Percentiles rank a stretch among this genome's conserved stretches.
phyloP scores from a whole-genome alignment of 2,113 vertebrate species.

The Chamaetylas fuelleborni region DNA sequence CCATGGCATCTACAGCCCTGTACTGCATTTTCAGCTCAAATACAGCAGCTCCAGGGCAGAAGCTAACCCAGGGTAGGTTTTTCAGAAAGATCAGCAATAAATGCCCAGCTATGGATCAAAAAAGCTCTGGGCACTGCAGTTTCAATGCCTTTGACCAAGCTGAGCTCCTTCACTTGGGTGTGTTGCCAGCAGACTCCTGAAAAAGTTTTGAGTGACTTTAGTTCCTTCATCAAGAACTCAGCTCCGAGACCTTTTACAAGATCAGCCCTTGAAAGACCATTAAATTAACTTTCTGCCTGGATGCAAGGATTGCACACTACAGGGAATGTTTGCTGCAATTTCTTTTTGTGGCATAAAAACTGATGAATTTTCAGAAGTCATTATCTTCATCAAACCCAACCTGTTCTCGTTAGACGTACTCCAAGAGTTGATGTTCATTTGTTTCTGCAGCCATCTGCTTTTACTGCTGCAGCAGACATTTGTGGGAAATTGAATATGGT shows the following conservation, averaged over 20 bases:
- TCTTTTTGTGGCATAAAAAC: slow-evolving; percentile 12
- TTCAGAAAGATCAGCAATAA: background rate
- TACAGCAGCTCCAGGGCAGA: background rate
- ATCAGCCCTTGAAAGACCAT: background rate
- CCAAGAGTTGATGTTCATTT: slow-evolving; percentile 27
- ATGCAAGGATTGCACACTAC: background rate
- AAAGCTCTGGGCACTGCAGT: background rate
- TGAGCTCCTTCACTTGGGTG: background rate
- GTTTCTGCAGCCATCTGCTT: slow-evolving; percentile 50
- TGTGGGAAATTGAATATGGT: slow-evolving; percentile 56
- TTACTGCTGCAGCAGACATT: slow-evolving; percentile 4
- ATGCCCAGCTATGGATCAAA: background rate
- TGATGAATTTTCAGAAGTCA: background rate
- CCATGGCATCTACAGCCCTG: too few species aligned
- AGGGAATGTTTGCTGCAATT: background rate
- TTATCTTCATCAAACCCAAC: slow-evolving; percentile 41
- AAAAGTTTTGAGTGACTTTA: background rate
- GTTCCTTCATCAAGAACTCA: background rate
- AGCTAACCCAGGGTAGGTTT: background rate
- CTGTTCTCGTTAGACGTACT: slow-evolving; percentile 41
- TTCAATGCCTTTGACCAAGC: background rate
- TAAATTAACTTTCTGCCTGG: background rate
- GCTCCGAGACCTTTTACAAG: background rate
- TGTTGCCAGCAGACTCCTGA: background rate
- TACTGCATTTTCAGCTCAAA: background rate